phyloP scores from a whole-genome alignment of 2,888 invertebrate species.

The Barypeithes pellucidus region DNA sequence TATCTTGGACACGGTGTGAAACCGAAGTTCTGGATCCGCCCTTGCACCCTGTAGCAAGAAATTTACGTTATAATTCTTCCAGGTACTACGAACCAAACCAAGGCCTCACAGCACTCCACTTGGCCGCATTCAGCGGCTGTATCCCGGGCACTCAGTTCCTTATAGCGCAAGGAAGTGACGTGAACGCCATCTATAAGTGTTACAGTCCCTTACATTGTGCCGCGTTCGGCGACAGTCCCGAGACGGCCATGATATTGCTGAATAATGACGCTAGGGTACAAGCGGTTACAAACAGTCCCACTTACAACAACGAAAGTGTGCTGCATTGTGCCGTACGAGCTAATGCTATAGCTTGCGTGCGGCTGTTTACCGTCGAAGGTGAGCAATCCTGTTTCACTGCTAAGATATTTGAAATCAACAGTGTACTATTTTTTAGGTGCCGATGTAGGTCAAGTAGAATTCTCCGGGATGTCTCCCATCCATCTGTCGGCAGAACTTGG shows the following conservation, averaged over 20 bases:
- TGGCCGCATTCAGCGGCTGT: slow-evolving; percentile 86
- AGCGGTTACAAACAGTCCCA: slow-evolving; percentile 76
- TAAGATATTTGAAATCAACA: neutral
- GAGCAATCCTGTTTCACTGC: neutral
- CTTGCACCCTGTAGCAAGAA: too few species aligned
- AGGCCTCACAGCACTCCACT: slow-evolving; percentile 83
- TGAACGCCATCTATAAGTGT: slow-evolving; percentile 80
- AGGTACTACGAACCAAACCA: slow-evolving; percentile 79
- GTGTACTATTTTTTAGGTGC: slow-evolving; percentile 69
- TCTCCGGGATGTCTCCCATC: slow-evolving; percentile 84
- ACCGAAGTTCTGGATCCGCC: too few species aligned
- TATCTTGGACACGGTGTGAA: too few species aligned
- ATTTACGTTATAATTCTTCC: too few species aligned
- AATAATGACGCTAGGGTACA: slow-evolving; percentile 80
- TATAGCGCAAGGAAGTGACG: slow-evolving; percentile 79
- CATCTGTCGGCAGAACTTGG: slow-evolving; percentile 88
- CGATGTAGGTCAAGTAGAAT: slow-evolving; percentile 83
- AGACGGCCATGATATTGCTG: slow-evolving; percentile 85
- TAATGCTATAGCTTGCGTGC: slow-evolving; percentile 86
- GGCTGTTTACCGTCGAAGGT: slow-evolving; percentile 81
- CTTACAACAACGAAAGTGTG: slow-evolving; percentile 81
- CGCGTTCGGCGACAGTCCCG: slow-evolving; percentile 89
- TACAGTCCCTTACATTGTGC: slow-evolving; percentile 92
- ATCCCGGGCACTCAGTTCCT: slow-evolving; percentile 80
- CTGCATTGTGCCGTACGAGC: slow-evolving; percentile 90